Base-by-base conservation (phyloP, 2,888 invertebrate species). In the Aleiodes leptofemur region DNA sequence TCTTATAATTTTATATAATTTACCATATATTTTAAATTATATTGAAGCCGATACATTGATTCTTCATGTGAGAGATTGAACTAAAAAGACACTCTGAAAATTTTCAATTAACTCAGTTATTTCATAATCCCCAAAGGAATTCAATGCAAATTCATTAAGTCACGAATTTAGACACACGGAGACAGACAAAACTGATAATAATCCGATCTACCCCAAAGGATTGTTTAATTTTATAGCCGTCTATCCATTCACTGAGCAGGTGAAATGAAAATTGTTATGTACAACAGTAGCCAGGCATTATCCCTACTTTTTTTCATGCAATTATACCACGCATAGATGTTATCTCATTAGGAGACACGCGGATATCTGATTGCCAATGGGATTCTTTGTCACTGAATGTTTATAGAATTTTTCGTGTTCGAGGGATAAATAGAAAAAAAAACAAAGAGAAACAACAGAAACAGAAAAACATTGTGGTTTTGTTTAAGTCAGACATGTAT, bases 171-270 rank as follows among this genome's bases (percentile, higher is more conserved):
- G 31, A 57, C 43, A 23, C 16, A 16, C 31, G 38, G 61, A 51
- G 66, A 51, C 51, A 68, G 50, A 68, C 66, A 23, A 3, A n/a
- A 29, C 56, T 57, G 70, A 71, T 71, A 57, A 71, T 23, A 14
- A 71, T 71, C 56, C 56, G 43, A 56, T 56, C 55, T 57, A 56
- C 34, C 38, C 38, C 16, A 56, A 43, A 13, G 50, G 59, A 57
- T 48, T 57, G 48, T 59, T 59, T 55, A 69, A 69, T 74, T 74
- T 53, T 38, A 69, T 74, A 59, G 73, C 57, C 68, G 56, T 68
- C 66, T 68, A 51, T 48, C 29, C 66, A 68, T 61, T 61, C 43
- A 43, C 38, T 61, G 43, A 38, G 38, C 64, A 48, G 48, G 64
- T 64, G 64, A 43, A 64, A 64, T 16, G 64, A 16, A 64, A 64